Evolutionary conservation across 2,888 invertebrate genomes (phyloP).

Genomic region (Pecten maximus): DNA sequence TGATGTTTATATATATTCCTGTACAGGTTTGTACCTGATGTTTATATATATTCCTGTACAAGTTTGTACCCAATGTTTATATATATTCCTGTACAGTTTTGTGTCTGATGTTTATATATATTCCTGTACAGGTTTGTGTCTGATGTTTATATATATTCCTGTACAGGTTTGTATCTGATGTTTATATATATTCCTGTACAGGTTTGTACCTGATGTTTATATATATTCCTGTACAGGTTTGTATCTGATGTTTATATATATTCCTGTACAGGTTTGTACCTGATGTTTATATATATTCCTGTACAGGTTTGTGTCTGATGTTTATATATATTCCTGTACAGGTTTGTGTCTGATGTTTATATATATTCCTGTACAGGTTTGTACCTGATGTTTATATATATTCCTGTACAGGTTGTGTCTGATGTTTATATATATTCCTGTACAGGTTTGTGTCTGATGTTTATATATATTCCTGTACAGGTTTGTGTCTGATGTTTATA

Average conservation of each 20-base stretch:
- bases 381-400: slow-evolving; percentile 57
- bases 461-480: slow-evolving; percentile 51
- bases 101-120: slow-evolving; percentile 57
- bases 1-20: slow-evolving; percentile 48
- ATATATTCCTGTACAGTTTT: slow-evolving; percentile 54
- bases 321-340: slow-evolving; percentile 45
- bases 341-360: slow-evolving; percentile 63
- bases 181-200: slow-evolving; percentile 45
- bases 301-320: slow-evolving; percentile 62
- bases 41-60: slow-evolving; percentile 45
- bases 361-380: slow-evolving; percentile 54
- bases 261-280: slow-evolving; percentile 57
- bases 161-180: slow-evolving; percentile 61
- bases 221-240: slow-evolving; percentile 54
- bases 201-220: slow-evolving; percentile 63
- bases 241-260: slow-evolving; percentile 57
- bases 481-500: slow-evolving; percentile 61
- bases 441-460: slow-evolving; percentile 62
- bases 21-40: slow-evolving; percentile 61
- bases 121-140: slow-evolving; percentile 57
- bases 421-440: background rate
- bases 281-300: slow-evolving; percentile 48
- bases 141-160: slow-evolving; percentile 48
- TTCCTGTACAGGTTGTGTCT: slow-evolving; percentile 58
- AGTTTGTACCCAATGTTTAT: no score